Evolutionary conservation across 2,113 vertebrate species (phyloP).

Genomic region (Scomber japonicus): DNA sequence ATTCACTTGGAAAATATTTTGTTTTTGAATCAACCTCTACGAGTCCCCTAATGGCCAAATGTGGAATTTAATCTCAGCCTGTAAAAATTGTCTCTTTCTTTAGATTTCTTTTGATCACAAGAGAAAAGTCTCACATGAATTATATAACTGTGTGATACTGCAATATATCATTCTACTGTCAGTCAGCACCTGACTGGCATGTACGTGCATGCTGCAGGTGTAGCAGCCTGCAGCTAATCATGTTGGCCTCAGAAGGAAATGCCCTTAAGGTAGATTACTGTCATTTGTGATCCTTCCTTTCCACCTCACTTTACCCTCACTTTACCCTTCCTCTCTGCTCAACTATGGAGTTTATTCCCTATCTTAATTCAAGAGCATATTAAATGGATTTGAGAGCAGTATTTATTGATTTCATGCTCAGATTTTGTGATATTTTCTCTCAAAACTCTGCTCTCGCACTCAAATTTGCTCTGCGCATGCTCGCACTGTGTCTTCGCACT

Average conservation of each 20-base stretch:
- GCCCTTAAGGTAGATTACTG: slow-evolving; percentile 41
- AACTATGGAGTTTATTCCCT: too few species aligned
- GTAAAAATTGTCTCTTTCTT: not conserved
- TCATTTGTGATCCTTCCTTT: slow-evolving; percentile 11
- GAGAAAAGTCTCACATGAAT: not conserved
- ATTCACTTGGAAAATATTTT: too few species aligned
- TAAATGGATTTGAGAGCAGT: too few species aligned
- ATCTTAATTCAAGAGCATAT: too few species aligned
- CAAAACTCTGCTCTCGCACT: too few species aligned
- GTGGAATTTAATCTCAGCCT: not conserved
- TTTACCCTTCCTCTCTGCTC: not conserved
- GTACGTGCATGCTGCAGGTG: not conserved
- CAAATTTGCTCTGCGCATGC: too few species aligned
- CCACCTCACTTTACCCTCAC: not conserved
- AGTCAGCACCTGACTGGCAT: not conserved
- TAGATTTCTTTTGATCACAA: not conserved
- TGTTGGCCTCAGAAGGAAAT: slow-evolving; percentile 16
- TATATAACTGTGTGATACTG: not conserved
- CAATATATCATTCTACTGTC: not conserved
- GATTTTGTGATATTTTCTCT: too few species aligned
- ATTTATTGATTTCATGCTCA: too few species aligned
- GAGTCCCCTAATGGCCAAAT: not conserved
- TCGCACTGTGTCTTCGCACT: too few species aligned
- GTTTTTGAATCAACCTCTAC: not conserved
- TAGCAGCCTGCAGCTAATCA: not conserved